These are phyloP conservation scores for Philopotamus ludificatus DNA, from an alignment of 1,140 invertebrate species.

Conservation along the genomic window DNA sequence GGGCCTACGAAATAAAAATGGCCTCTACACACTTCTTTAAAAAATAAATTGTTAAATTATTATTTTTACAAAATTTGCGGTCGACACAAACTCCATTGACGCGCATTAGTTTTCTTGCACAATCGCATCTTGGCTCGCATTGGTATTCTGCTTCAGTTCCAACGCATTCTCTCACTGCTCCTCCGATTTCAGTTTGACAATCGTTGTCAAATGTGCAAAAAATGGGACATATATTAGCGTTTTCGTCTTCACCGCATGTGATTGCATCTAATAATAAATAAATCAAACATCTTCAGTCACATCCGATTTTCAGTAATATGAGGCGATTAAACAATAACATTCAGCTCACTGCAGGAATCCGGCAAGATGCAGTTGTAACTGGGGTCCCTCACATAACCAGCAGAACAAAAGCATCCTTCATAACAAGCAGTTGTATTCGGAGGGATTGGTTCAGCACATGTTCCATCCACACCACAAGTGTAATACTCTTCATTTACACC, in stretches of 20 bases:
- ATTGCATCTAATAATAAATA: not conserved
- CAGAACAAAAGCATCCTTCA: slow-evolving; percentile 12
- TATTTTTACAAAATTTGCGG: slow-evolving; percentile 2
- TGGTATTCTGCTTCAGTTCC: not conserved
- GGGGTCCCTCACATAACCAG: slow-evolving; percentile 5
- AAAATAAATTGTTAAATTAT: too few relatives aligned
- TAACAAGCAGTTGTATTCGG: not conserved
- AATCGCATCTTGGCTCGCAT: slow-evolving; percentile 7
- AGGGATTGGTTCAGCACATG: not conserved
- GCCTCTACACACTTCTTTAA: too few relatives aligned
- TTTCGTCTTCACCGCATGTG: slow-evolving; percentile 4
- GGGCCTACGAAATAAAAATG: too few relatives aligned
- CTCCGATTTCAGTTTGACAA: not conserved
- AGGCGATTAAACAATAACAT: too few relatives aligned
- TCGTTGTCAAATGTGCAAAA: slow-evolving; percentile 11
- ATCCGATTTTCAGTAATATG: too few relatives aligned
- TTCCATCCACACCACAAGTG: slow-evolving; percentile 5
- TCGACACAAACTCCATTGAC: not conserved
- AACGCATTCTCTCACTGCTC: slow-evolving; percentile 5
- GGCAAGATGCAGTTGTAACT: not conserved
- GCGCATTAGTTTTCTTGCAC: not conserved
- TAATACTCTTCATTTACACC: slow-evolving; percentile 4
- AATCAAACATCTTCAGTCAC: too few relatives aligned
- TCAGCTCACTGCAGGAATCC: not conserved
- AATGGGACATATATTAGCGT: not conserved